These are phyloP conservation scores for Nyctereutes procyonoides DNA, from an alignment of 2,113 vertebrate species.

Conservation along the genomic window DNA sequence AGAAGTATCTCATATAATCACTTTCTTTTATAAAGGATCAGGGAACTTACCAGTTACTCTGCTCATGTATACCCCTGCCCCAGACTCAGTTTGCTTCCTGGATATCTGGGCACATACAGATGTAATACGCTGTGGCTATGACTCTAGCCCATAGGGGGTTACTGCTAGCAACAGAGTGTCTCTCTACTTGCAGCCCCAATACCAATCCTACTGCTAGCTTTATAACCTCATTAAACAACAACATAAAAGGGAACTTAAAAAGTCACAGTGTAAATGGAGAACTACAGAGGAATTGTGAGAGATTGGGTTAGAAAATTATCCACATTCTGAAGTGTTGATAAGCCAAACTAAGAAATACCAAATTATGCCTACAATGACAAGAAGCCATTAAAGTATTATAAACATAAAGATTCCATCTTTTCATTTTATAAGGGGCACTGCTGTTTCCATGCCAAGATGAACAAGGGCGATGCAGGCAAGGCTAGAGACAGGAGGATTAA, in stretches of 20 bases:
- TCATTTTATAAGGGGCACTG: background rate
- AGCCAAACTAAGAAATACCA: background rate
- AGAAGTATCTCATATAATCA: background rate
- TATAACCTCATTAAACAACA: background rate
- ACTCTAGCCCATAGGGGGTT: background rate
- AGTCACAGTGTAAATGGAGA: background rate
- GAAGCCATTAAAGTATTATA: background rate
- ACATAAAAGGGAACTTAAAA: background rate
- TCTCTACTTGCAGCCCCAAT: background rate
- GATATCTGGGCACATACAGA: too few relatives aligned
- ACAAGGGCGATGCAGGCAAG: background rate
- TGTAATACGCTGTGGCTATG: background rate
- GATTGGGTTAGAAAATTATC: background rate
- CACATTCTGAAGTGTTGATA: background rate
- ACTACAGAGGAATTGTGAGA: background rate
- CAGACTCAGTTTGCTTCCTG: background rate
- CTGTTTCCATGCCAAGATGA: background rate
- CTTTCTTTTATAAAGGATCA: background rate
- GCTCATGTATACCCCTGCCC: background rate
- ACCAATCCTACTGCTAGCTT: background rate
- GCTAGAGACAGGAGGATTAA: background rate
- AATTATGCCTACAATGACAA: background rate
- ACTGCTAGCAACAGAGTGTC: background rate
- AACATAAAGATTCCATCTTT: background rate
- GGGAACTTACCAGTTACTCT: background rate